A percentile compares a stretch with the other conserved stretches of the same genome.
phyloP scores from a whole-genome alignment of 2,888 invertebrate species.

The Ischnus inquisitorius region DNA sequence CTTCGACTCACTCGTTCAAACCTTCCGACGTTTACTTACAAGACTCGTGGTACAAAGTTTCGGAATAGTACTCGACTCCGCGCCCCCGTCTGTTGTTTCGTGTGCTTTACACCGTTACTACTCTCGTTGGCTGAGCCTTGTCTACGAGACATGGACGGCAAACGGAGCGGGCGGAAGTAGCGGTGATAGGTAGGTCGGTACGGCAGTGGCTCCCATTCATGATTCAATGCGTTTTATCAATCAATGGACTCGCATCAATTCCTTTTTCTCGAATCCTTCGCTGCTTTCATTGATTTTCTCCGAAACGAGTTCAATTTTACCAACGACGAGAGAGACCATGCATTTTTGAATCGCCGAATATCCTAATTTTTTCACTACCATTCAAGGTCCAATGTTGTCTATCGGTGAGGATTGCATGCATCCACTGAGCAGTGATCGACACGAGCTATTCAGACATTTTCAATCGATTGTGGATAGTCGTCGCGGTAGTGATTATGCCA shows the following conservation, averaged over 20 bases:
- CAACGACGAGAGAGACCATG: background rate
- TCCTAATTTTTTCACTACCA: background rate
- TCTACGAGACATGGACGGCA: constrained; percentile 63
- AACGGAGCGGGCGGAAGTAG: constrained; percentile 68
- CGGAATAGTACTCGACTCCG: constrained; percentile 51
- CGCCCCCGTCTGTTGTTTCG: constrained; percentile 17
- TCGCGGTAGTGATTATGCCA: too few species aligned
- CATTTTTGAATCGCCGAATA: background rate
- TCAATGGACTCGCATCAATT: background rate
- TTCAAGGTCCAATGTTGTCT: background rate
- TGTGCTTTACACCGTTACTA: constrained; percentile 50
- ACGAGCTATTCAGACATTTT: too few species aligned
- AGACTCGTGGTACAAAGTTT: constrained; percentile 67
- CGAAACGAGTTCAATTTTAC: background rate
- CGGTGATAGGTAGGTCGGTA: constrained; percentile 60
- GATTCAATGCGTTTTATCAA: background rate
- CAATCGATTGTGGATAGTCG: background rate
- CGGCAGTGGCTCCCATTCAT: constrained; percentile 64
- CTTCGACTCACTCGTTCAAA: constrained; percentile 68
- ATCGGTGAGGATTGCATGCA: background rate
- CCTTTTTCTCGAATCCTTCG: background rate
- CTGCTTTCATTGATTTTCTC: background rate
- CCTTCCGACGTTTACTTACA: constrained; percentile 69
- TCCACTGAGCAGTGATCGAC: background rate
- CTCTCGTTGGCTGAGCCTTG: constrained; percentile 62